A percentile compares a stretch with the other conserved stretches of the same genome.
phyloP scores from a whole-genome alignment of 2,113 vertebrate genomes.

The Cervus canadensis region DNA sequence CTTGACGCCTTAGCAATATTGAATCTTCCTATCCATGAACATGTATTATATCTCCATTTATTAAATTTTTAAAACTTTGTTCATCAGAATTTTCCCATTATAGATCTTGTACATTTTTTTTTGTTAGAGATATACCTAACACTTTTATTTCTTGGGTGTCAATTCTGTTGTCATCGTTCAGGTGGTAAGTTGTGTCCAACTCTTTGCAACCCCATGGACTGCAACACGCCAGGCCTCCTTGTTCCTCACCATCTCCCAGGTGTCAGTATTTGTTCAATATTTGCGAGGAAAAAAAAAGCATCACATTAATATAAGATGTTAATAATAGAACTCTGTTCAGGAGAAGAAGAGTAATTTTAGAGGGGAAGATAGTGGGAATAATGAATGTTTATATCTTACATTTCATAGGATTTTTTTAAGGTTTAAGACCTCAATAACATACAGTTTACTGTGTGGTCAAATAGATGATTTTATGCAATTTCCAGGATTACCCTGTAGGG shows the following conservation, averaged over 20 bases:
- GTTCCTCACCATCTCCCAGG: background rate
- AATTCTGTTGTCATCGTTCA: background rate
- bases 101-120: background rate
- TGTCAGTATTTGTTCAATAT: background rate
- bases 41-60: background rate
- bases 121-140: background rate
- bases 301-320: background rate
- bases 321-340: background rate
- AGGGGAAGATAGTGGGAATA: background rate
- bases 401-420: background rate
- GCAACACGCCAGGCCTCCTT: background rate
- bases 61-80: background rate
- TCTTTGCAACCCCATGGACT: background rate
- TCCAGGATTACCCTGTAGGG: background rate
- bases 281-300: background rate
- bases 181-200: background rate
- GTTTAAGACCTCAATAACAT: background rate
- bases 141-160: background rate
- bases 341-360: background rate
- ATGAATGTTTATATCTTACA: background rate
- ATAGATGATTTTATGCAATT: background rate
- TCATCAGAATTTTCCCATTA: background rate
- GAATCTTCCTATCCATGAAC: background rate
- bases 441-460: background rate
- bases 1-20: background rate